Evolutionary conservation across 2,888 invertebrate species (phyloP), one percentile per base, ranked within the genome.

Genomic region (Autographa gamma): DNA sequence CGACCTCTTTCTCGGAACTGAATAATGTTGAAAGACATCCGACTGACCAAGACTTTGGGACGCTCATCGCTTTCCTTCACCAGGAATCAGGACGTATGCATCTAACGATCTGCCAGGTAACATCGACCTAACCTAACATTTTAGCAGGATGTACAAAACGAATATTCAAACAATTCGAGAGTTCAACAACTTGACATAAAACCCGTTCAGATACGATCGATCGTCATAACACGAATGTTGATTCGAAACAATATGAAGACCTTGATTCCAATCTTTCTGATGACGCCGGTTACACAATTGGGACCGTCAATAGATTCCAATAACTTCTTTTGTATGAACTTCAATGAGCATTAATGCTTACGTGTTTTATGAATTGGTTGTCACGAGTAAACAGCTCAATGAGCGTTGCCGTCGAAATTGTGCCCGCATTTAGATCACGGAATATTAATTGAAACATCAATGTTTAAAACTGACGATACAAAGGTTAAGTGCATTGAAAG

Each of bases 261-360:
- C 92, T 92, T 91, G 90, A 86, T 85, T 80, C 73, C 88, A 90
- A 91, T 91, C 83, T 74, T 66, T 74, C 71, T 76, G 78, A 66
- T 76, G 81, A 72, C 80, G 79, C 80, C 76, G 60, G 48, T 48
- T n/a, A 48, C 41, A 73, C 79, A 82, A 85, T 85, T 86, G 84
- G 81, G 80, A 65, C 74, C 76, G 76, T 74, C 78, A 83, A 82
- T 84, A 83, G 73, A 65, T 75, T 72, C 79, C 75, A 85, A 84
- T 86, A 80, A 76, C 77, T 76, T 74, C 19, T 66, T 79, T 63
- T 76, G 80, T 79, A 80, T 74, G 69, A 76, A 58, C 52, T 32
- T 62, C 65, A 71, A 76, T 72, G 19, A 43, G 56, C 43, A 79
- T 77, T 76, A 73, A 76, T 60, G 18, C 38, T 71, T 76, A 78